Base-by-base conservation (phyloP, 2,113 vertebrate species). In the Epinephelus fuscoguttatus region DNA sequence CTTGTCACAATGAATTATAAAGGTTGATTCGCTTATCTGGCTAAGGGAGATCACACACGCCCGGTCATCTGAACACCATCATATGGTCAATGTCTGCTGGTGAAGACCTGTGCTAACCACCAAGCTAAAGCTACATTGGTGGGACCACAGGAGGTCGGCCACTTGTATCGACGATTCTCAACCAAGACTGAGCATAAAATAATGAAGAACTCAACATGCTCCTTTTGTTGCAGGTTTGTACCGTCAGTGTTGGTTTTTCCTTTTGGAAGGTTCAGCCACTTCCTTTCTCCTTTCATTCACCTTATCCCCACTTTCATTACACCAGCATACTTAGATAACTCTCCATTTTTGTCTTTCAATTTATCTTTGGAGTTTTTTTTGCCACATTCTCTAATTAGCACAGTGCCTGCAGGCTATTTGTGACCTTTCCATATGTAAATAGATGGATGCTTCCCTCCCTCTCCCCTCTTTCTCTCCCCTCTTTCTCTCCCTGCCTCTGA, bases 1-100 rank as follows among this genome's bases (percentile, higher is more conserved):
- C 97, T 97, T 99, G 98, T 99, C 98, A 98, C 95, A 96, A 97
- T 97, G 94, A 97, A 99, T 99, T 98, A 98, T 96, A 97, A 99
- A 98, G 98, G 97, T 97, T 98, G 96, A 98, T 97, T 99, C 85
- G 97, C 94, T 97, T 96, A 96, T 97, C 96, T 94, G 95, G 96
- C 96, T 95, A 96, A 95, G 93, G 96, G 96, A 96, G 96, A 96
- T 94, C 95, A 94, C 94, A 96, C 96, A 96, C 66, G 94, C 94
- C 94, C 96, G 95, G 95, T 95, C 96, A 96, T 96, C 96, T 97
- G 96, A 96, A 96, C 96, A 96, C 94, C 95, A 89, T 97, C 93
- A 94, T 96, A 95, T 96, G 95, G 96, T 97, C 96, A 95, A 78
- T 59, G 93, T 97, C 96, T 96, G 94, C 88, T 68, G 89, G 85